phyloP scores from a whole-genome alignment of 2,113 vertebrate genomes.

The Triplophysa dalaica region DNA sequence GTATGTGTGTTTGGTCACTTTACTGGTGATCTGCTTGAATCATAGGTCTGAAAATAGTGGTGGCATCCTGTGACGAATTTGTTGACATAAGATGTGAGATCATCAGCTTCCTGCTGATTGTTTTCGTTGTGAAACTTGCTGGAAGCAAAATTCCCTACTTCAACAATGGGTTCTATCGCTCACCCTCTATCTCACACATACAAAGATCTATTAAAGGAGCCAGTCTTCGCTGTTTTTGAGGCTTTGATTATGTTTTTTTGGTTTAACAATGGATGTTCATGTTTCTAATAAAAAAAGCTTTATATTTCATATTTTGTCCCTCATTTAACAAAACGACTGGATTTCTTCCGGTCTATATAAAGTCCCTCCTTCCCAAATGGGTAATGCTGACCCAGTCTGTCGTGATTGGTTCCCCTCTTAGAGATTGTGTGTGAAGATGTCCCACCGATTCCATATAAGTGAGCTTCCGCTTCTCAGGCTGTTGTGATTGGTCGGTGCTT shows the following conservation, averaged over 20 bases:
- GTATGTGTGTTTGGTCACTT: conserved; percentile 38
- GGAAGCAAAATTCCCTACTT: conserved; percentile 48
- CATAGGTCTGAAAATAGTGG: conserved; percentile 61
- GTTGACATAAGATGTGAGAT: conserved; percentile 69
- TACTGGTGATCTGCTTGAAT: conserved; percentile 54
- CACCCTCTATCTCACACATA: background rate
- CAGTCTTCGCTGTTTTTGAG: background rate
- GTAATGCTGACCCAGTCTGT: too few species aligned
- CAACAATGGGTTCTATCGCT: conserved; percentile 15
- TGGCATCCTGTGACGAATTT: conserved; percentile 61
- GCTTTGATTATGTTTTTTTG: too few species aligned
- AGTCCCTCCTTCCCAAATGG: too few species aligned
- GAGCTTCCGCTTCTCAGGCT: too few species aligned
- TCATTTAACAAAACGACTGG: too few species aligned
- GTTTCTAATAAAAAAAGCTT: too few species aligned
- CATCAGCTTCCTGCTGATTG: conserved; percentile 64
- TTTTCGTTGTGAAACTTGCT: conserved; percentile 52
- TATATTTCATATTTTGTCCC: background rate
- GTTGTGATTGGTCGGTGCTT: too few species aligned
- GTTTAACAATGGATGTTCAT: too few species aligned
- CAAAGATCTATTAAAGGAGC: background rate
- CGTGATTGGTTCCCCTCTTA: too few species aligned
- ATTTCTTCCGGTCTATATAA: too few species aligned
- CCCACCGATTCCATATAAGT: too few species aligned
- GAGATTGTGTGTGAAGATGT: too few species aligned